These are phyloP conservation scores for Trachurus trachurus DNA, from an alignment of 2,797 vertebrate genomes.

Conservation along the genomic window DNA sequence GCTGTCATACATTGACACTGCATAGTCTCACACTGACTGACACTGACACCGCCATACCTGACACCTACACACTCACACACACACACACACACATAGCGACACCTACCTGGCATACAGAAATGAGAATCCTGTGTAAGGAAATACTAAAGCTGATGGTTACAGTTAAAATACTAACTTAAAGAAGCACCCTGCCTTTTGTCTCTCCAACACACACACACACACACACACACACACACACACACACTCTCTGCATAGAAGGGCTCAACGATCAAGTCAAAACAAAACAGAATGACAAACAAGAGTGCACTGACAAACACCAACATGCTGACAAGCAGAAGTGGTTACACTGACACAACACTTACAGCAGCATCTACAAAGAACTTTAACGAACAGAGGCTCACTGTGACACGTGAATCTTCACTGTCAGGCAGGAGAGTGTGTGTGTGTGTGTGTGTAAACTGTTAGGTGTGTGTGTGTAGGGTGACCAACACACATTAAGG, in stretches of 20 bases:
- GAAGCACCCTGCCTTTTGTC: conserved; percentile 17
- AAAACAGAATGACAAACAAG: conserved; percentile 53
- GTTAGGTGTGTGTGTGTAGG: neutral
- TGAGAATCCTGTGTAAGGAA: conserved; percentile 54
- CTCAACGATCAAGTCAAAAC: conserved; percentile 52
- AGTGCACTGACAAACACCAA: conserved; percentile 43
- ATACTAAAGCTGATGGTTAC: conserved; percentile 56
- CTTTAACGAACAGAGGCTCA: conserved; percentile 18
- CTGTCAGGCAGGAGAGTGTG: conserved; percentile 37
- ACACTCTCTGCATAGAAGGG: conserved; percentile 22
- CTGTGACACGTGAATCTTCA: conserved; percentile 41
- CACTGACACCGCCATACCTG: conserved; percentile 59
- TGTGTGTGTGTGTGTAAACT: neutral
- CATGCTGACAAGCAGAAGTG: conserved; percentile 52
- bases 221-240: neutral
- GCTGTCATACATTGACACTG: conserved; percentile 70
- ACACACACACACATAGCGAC: conserved; percentile 39
- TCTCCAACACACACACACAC: conserved; percentile 3
- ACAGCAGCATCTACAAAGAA: conserved; percentile 39
- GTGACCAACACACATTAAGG: conserved; percentile 58
- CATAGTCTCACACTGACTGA: conserved; percentile 65
- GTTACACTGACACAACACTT: conserved; percentile 43
- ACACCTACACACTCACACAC: conserved; percentile 44
- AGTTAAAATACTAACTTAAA: conserved; percentile 45
- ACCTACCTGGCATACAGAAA: conserved; percentile 57